Evolutionary conservation across 2,113 vertebrate species (phyloP).

Genomic region (Mobula birostris): DNA sequence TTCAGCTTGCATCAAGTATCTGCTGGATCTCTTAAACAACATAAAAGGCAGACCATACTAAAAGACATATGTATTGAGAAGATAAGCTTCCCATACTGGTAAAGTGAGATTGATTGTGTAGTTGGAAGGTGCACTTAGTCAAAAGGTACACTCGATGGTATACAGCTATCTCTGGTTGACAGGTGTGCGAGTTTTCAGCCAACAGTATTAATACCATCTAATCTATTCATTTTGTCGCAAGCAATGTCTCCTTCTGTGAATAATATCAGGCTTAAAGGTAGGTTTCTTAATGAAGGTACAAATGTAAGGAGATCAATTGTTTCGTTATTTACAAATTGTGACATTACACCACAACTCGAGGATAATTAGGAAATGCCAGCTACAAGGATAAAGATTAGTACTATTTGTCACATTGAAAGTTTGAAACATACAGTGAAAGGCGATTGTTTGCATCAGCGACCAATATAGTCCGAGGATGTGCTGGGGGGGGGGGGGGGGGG

Average conservation of each 20-base stretch:
- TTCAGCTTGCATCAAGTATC: background rate
- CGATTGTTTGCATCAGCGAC: no score
- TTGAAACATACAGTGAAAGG: no score
- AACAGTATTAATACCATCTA: background rate
- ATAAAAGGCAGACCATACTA: background rate
- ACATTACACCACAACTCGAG: background rate
- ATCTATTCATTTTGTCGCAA: background rate
- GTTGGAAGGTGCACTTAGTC: background rate
- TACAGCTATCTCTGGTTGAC: background rate
- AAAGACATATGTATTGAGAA: background rate
- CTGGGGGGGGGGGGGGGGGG: no score
- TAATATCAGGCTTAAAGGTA: background rate
- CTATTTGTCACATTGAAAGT: no score
- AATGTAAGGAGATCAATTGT: conserved; percentile 17
- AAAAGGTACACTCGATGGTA: background rate
- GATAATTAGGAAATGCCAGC: background rate
- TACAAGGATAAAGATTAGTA: no score
- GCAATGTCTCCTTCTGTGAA: conserved; percentile 15
- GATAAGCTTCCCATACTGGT: background rate
- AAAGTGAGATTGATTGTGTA: background rate
- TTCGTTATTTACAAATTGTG: background rate
- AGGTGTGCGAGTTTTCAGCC: background rate
- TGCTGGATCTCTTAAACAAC: background rate
- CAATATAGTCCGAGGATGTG: no score
- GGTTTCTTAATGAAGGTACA: background rate